Percentiles rank a stretch among this genome's conserved stretches.
Evolutionary conservation across 2,113 vertebrate species (phyloP).

Genomic region (Corapipo altera): DNA sequence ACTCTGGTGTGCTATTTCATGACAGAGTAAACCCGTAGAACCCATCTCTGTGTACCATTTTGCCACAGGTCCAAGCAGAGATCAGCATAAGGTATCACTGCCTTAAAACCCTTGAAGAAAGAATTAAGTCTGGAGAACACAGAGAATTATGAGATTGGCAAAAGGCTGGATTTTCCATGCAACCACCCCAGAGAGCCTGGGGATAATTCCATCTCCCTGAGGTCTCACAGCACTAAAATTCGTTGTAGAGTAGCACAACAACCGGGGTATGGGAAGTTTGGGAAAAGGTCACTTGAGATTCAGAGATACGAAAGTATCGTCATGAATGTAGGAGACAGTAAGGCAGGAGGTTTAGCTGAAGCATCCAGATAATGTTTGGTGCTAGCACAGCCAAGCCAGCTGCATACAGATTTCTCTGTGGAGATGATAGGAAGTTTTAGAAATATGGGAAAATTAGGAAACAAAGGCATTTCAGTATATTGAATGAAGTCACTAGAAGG

Average conservation of each 20-base stretch:
- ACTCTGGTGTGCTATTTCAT: background rate
- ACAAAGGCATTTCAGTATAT: background rate
- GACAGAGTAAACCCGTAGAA: background rate
- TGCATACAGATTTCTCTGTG: background rate
- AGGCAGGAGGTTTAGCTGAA: background rate
- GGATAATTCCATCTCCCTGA: background rate
- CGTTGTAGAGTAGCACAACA: rapidly evolving
- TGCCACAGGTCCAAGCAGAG: background rate
- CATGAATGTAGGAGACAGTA: background rate
- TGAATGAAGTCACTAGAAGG: background rate
- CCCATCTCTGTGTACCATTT: background rate
- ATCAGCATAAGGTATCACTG: background rate
- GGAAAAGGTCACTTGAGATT: background rate
- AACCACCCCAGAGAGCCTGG: background rate
- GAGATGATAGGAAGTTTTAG: background rate
- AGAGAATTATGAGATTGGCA: background rate
- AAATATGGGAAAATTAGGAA: background rate
- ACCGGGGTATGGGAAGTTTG: background rate
- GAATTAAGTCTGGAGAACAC: background rate
- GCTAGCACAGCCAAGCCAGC: background rate
- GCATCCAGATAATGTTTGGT: background rate
- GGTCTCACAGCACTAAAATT: background rate
- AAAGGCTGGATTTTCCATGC: background rate
- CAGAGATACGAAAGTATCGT: background rate
- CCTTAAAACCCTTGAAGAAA: background rate